phyloP scores from a whole-genome alignment of 2,797 vertebrate species.

The Sparus aurata region DNA sequence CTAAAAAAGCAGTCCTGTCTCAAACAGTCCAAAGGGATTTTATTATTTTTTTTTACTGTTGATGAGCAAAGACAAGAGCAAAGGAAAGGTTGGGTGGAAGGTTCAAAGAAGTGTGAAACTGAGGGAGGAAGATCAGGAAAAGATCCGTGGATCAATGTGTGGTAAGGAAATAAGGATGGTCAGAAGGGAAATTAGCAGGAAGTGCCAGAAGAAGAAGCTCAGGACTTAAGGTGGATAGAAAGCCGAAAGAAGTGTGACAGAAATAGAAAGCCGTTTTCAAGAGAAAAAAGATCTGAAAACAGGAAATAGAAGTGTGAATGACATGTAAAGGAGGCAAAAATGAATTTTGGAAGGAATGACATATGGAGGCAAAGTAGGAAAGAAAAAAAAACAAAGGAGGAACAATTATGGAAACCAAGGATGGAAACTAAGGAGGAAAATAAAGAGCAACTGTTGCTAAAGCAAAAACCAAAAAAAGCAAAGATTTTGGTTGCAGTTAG shows the following conservation, averaged over 20 bases:
- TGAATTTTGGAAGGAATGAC: slow-evolving; percentile 11
- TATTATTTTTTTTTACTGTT: background rate
- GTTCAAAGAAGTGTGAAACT: slow-evolving; percentile 21
- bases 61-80: slow-evolving; percentile 7
- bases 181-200: slow-evolving; percentile 26
- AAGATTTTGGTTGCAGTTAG: too few species aligned
- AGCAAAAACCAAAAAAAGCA: background rate
- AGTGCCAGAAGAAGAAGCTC: slow-evolving; percentile 27
- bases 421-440: background rate
- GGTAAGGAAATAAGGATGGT: slow-evolving; percentile 38
- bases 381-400: background rate
- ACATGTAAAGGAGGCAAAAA: slow-evolving; percentile 16
- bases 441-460: background rate
- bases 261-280: slow-evolving; percentile 28
- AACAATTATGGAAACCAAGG: background rate
- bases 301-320: slow-evolving; percentile 31
- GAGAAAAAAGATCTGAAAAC: slow-evolving; percentile 23
- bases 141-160: slow-evolving; percentile 28
- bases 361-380: background rate
- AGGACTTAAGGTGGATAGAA: slow-evolving; percentile 37
- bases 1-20: slow-evolving; percentile 17
- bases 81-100: slow-evolving; percentile 17
- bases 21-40: slow-evolving; percentile 16
- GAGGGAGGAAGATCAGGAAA: slow-evolving; percentile 13
- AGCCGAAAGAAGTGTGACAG: slow-evolving; percentile 38